phyloP scores from a whole-genome alignment of 2,888 invertebrate species.

The Drosophila pegasa region DNA sequence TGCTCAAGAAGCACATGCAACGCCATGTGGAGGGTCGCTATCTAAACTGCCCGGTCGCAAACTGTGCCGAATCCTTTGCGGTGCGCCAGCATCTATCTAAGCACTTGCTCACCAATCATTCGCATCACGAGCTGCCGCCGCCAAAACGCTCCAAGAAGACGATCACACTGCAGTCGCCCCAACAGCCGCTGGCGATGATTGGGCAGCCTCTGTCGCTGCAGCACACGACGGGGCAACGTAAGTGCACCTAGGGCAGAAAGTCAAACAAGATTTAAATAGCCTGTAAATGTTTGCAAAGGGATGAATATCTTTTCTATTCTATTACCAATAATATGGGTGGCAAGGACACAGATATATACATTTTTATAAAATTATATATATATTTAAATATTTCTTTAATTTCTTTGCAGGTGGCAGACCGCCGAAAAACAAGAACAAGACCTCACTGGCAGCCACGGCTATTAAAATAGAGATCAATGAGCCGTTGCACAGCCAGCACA shows the following conservation, averaged over 20 bases:
- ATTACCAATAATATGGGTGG: not conserved
- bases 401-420: constrained; percentile 81
- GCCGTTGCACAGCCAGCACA: constrained; percentile 82
- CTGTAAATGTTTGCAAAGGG: not conserved
- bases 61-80: constrained; percentile 84
- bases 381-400: not conserved
- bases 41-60: constrained; percentile 84
- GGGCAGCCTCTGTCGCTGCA: constrained; percentile 84
- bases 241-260: constrained; percentile 43
- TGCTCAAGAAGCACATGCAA: constrained; percentile 85
- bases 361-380: not conserved
- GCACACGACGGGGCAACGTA: constrained; percentile 84
- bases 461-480: constrained; percentile 83
- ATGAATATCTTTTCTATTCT: too few species aligned
- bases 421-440: constrained; percentile 83
- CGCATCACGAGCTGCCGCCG: constrained; percentile 84
- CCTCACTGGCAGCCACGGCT: constrained; percentile 75
- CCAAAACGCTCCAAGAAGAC: constrained; percentile 84
- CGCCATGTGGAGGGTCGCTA: constrained; percentile 85
- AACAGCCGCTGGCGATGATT: constrained; percentile 84
- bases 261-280: not conserved
- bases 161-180: constrained; percentile 79
- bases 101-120: constrained; percentile 85
- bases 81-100: constrained; percentile 85
- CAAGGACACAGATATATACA: not conserved